Conservation (phyloP, 2,888 invertebrate species). For the Augiades crinisus region DNA sequence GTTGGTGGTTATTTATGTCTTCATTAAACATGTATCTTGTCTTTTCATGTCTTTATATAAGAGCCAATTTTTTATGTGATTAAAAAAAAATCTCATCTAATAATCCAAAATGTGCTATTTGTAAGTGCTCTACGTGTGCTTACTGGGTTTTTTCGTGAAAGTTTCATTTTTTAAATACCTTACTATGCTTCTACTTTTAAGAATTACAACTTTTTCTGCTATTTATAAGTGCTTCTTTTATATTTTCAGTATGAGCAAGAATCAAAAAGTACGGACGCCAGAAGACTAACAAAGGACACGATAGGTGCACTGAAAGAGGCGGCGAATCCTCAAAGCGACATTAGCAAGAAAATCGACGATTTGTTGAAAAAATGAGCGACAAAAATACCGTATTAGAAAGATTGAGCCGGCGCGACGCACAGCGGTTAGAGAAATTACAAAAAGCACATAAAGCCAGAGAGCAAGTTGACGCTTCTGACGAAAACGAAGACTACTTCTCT, state of each 20-base stretch:
- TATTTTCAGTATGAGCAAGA: slow-evolving; percentile 63
- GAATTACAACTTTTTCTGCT: no score
- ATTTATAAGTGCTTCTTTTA: no score
- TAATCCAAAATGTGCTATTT: no score
- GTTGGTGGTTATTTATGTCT: no score
- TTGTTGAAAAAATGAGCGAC: slow-evolving; percentile 74
- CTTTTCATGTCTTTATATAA: no score
- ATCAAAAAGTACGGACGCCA: slow-evolving; percentile 61
- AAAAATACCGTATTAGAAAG: slow-evolving; percentile 68
- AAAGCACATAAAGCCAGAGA: slow-evolving; percentile 84
- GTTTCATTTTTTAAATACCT: no score
- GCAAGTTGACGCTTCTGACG: slow-evolving; percentile 82
- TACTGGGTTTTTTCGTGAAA: no score
- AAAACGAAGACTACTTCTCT: slow-evolving; percentile 87
- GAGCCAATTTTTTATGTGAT: no score
- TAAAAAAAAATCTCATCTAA: no score
- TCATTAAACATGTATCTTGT: no score
- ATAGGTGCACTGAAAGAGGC: slow-evolving; percentile 72
- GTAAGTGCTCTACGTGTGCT: no score
- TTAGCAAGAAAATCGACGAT: slow-evolving; percentile 71
- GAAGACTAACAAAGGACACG: slow-evolving; percentile 50
- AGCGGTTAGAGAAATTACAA: slow-evolving; percentile 84
- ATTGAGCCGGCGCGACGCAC: slow-evolving; percentile 81
- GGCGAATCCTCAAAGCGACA: slow-evolving; percentile 61
- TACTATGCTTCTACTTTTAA: no score